phyloP scores from a whole-genome alignment of 1,140 invertebrate genomes.

The Bursaphelenchus mucronatus region DNA sequence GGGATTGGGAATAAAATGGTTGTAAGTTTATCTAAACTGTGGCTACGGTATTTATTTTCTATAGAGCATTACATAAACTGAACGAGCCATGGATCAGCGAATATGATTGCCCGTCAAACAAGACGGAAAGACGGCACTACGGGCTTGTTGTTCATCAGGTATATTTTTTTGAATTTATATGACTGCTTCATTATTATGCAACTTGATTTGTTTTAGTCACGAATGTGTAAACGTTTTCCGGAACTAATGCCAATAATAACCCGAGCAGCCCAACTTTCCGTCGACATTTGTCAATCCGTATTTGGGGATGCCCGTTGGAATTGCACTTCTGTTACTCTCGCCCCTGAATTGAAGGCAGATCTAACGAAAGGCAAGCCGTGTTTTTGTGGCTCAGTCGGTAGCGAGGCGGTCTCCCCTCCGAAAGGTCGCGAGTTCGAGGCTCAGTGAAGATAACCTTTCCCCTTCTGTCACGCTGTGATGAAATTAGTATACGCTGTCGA shows the following conservation, averaged over 20 bases:
- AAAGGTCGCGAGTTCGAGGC: no score
- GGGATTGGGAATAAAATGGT: conserved; percentile 38
- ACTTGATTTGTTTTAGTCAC: conserved; percentile 65
- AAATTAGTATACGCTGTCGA: conserved; percentile 6
- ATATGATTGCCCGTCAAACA: conserved; percentile 36
- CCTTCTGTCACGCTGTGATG: conserved; percentile 21
- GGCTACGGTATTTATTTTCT: not conserved
- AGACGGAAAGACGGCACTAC: conserved; percentile 31
- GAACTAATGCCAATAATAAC: conserved; percentile 74
- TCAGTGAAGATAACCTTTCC: conserved; percentile 14
- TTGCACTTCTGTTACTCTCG: conserved; percentile 74
- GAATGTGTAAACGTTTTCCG: conserved; percentile 73
- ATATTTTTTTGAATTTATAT: not conserved
- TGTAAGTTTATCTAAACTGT: conserved; percentile 29
- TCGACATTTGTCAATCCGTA: conserved; percentile 70
- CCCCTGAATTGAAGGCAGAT: conserved; percentile 74
- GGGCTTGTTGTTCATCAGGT: conserved; percentile 33
- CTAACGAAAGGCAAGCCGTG: conserved; percentile 69
- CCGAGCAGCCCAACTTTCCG: conserved; percentile 69
- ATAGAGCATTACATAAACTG: conserved; percentile 41
- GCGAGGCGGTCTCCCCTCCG: no score
- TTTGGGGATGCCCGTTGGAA: conserved; percentile 76
- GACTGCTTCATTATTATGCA: not conserved
- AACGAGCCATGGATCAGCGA: conserved; percentile 32
- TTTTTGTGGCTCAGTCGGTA: no score